Base-by-base conservation (phyloP, 2,888 invertebrate species). In the Acholoe squamosa region DNA sequence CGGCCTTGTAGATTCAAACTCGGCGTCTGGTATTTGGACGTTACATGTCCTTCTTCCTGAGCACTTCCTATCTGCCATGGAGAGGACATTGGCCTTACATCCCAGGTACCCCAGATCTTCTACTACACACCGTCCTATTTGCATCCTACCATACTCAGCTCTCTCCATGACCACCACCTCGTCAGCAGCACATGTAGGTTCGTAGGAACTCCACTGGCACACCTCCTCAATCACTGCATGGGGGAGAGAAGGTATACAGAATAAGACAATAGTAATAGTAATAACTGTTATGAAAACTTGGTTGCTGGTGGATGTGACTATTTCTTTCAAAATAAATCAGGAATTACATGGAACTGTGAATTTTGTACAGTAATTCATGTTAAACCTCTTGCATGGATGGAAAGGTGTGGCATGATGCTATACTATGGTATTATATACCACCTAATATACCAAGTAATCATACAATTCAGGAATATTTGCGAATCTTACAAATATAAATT, bases 31-130 rank as follows among this genome's bases (percentile, higher is more conserved):
- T 31, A 90, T 33, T 25, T 80, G 28, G 25, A 90, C 52, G 22
- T 28, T 54, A 56, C 90, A 90, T 25, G 84, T 61, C 19, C 51
- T 80, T 31, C 77, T 51, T 16, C 90, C 90, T 0, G 90, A 90
- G 84, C 90, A 90, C 56, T 77, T 80, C 80, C 80, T 34, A 80
- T 90, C 90, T 3, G 90, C 90, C 52, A 90, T 31, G 80, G 28
- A 16, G 31, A 90, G 90, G 28, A 90, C 90, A 34, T 90, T 80
- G 16, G 77, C 54, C 10, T 80, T 51, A 34, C 90, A 90, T 1
- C 89, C 89, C 16, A 89, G 77, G n/a, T 76, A 89, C 0, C 89
- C 89, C 43, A 89, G 76, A 51, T 89, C 51, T 51, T 89, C 76
- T 25, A 25, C 77, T 34, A 89, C 89, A 51, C 89, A 89, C 16